Percentiles rank a stretch among this genome's conserved stretches.
Evolutionary conservation across 2,113 vertebrate genomes (phyloP).

Genomic region (Protobothrops flavoviridis): DNA sequence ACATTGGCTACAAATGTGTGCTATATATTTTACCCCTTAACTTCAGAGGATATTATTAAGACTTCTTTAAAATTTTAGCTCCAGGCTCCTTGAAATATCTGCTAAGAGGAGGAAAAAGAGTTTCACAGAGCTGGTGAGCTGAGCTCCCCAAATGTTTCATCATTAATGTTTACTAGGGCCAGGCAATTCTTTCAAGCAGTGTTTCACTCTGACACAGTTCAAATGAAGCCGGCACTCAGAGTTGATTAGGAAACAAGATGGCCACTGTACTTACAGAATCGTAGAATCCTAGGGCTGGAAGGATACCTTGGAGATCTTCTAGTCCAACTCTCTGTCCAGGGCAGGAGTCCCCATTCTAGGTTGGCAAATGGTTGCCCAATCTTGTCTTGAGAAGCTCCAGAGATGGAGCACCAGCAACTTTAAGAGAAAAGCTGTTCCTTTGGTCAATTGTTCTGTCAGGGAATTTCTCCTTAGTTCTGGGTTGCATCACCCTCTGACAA

Average conservation of each 20-base stretch:
- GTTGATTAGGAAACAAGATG: background rate
- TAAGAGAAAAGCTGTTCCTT: background rate
- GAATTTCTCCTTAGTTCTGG: background rate
- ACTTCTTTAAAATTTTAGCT: background rate
- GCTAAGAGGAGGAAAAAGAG: background rate
- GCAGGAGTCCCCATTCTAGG: background rate
- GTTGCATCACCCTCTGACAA: background rate
- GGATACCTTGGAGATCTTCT: background rate
- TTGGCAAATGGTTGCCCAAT: background rate
- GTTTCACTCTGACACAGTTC: background rate
- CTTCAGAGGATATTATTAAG: background rate
- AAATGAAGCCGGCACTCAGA: background rate
- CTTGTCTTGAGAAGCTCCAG: background rate
- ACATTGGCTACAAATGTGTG: background rate
- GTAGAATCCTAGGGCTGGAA: background rate
- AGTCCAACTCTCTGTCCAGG: background rate
- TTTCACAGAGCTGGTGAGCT: background rate
- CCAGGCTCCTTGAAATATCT: background rate
- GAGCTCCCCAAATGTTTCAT: background rate
- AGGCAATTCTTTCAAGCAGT: background rate
- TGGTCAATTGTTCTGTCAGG: background rate
- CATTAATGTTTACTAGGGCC: background rate
- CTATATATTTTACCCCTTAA: slow-evolving; percentile 4
- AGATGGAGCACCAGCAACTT: background rate
- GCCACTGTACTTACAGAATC: background rate